Evolutionary conservation across 1,140 invertebrate species (phyloP).

Genomic region (Panulirus ornatus): DNA sequence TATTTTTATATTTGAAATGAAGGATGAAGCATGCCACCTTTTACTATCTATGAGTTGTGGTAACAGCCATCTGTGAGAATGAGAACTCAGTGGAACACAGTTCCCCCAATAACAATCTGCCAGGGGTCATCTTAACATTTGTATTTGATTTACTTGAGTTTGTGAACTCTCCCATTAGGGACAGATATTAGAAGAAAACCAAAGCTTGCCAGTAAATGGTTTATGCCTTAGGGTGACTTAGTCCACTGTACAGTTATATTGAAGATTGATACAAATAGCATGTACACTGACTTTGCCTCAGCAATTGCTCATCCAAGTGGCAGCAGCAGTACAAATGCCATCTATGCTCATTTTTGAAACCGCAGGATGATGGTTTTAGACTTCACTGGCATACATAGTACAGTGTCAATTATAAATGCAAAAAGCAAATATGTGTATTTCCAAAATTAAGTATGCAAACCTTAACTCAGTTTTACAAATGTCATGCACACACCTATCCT

Average conservation of each 20-base stretch:
- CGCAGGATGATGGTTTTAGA: no score
- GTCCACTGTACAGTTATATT: neutral
- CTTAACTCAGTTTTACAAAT: no score
- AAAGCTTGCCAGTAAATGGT: neutral
- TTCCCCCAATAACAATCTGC: neutral
- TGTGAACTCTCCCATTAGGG: neutral
- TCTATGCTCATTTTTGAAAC: no score
- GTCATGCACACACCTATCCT: no score
- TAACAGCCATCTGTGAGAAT: constrained; percentile 1
- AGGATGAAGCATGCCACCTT: neutral
- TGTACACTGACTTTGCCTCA: no score
- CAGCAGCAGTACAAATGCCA: no score
- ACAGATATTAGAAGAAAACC: neutral
- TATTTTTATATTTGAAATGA: neutral
- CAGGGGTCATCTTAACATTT: constrained; percentile 37
- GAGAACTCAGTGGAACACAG: neutral
- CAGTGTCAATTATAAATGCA: no score
- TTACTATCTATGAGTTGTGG: neutral
- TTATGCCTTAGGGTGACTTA: neutral
- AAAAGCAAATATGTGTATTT: no score
- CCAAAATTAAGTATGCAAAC: no score
- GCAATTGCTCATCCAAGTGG: neutral
- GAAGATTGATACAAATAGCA: no score
- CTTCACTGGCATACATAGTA: no score
- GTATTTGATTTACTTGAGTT: neutral